These are phyloP conservation scores for Acleris sparsana DNA, from an alignment of 2,888 invertebrate species.

Conservation along the genomic window DNA sequence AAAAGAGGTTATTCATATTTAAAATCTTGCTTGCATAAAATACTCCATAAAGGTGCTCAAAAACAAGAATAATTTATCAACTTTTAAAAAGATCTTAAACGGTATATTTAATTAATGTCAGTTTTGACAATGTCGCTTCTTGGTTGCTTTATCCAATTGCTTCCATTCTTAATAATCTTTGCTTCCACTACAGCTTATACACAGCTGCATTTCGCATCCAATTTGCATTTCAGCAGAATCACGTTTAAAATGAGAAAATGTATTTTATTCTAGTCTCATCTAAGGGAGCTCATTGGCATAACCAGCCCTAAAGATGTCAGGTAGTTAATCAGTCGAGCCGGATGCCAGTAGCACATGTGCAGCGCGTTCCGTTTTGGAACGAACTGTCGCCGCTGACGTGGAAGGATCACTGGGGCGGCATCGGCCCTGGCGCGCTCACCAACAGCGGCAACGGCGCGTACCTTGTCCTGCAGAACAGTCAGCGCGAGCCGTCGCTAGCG, in stretches of 20 bases:
- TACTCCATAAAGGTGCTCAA: neutral
- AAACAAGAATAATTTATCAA: neutral
- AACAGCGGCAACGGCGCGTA: conserved; percentile 1
- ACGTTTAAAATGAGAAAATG: conserved; percentile 20
- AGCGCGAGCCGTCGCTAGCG: conserved; percentile 3
- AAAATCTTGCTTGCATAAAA: no score
- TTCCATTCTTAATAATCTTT: no score
- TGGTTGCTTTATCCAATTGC: no score
- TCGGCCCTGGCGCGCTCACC: conserved; percentile 3
- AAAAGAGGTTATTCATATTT: no score
- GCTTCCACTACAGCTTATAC: conserved; percentile 14
- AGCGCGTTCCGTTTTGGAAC: conserved; percentile 24
- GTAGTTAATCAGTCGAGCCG: conserved; percentile 1
- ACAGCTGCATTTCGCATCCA: conserved; percentile 14
- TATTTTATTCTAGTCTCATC: conserved; percentile 8
- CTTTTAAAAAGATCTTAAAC: neutral
- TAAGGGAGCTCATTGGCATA: conserved; percentile 13
- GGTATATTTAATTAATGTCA: neutral
- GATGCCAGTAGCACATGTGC: conserved; percentile 16
- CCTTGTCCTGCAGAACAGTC: neutral
- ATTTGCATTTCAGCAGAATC: conserved; percentile 7
- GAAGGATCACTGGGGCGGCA: conserved; percentile 16
- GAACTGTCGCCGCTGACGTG: conserved; percentile 22
- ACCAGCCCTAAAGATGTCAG: conserved; percentile 16
- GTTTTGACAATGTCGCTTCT: conserved; percentile 1